Percentiles rank a stretch among this genome's conserved stretches.
phyloP scores from a whole-genome alignment of 2,113 vertebrate genomes.

The Chitala chitala region DNA sequence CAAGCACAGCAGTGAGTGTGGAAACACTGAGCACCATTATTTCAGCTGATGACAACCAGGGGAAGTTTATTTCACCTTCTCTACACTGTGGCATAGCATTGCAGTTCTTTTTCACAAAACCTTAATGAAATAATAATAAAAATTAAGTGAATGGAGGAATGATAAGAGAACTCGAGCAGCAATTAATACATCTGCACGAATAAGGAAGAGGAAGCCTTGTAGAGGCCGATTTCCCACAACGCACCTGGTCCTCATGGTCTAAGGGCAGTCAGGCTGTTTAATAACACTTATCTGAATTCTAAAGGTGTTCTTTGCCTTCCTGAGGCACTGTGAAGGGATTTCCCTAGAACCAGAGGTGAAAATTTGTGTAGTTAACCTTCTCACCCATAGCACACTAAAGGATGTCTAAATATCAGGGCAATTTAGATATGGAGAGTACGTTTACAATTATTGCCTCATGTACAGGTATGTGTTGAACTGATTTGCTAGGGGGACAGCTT shows the following conservation, averaged over 20 bases:
- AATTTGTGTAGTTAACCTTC: slow-evolving; percentile 38
- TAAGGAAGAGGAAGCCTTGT: slow-evolving; percentile 49
- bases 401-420: slow-evolving; percentile 17
- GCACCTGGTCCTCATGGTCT: slow-evolving; percentile 16
- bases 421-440: neutral
- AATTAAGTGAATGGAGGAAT: slow-evolving; percentile 24
- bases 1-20: slow-evolving; percentile 70
- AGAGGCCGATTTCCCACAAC: slow-evolving; percentile 26
- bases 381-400: slow-evolving; percentile 21
- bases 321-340: slow-evolving; percentile 26
- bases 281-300: slow-evolving; percentile 22
- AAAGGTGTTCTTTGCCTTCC: slow-evolving; percentile 33
- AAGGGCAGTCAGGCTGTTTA: slow-evolving; percentile 27
- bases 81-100: slow-evolving; percentile 42
- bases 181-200: slow-evolving; percentile 64
- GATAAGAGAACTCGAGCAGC: slow-evolving; percentile 55
- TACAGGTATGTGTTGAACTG: slow-evolving; percentile 8
- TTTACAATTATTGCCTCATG: neutral
- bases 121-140: neutral
- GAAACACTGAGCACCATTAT: slow-evolving; percentile 64
- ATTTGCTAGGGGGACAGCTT: neutral
- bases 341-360: slow-evolving; percentile 26
- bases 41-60: slow-evolving; percentile 61
- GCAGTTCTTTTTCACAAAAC: slow-evolving; percentile 8
- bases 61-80: slow-evolving; percentile 33